Evolutionary conservation across 2,113 vertebrate genomes (phyloP).

Genomic region (Poeciliopsis prolifica): DNA sequence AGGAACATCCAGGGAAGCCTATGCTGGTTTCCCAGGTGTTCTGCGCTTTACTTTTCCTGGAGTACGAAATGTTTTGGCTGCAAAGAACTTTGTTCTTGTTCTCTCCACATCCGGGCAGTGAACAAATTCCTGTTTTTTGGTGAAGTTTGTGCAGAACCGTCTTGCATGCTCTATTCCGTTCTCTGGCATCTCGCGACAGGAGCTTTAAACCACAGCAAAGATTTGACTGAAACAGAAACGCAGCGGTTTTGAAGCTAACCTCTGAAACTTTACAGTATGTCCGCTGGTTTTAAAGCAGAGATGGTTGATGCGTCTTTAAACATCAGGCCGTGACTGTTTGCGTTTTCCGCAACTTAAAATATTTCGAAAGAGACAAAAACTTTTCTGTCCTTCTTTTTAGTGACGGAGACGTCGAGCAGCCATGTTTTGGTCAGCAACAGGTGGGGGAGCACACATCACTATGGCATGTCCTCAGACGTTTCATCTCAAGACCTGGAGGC

Average conservation of each 20-base stretch:
- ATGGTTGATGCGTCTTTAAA: not conserved
- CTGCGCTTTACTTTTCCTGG: not conserved
- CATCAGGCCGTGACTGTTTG: not conserved
- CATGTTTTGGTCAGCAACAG: not conserved
- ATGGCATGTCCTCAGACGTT: not conserved
- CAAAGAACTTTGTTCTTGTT: not conserved
- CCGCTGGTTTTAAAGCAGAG: not conserved
- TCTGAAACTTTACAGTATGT: too few species aligned
- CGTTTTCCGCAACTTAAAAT: not conserved
- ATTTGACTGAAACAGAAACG: not conserved
- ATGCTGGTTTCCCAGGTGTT: not conserved
- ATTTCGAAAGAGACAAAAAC: not conserved
- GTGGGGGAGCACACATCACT: not conserved
- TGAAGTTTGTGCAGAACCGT: too few species aligned
- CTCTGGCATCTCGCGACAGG: not conserved
- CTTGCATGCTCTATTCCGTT: not conserved
- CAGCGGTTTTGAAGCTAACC: not conserved
- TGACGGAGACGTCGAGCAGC: not conserved
- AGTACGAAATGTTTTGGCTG: too few species aligned
- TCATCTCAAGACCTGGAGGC: not conserved
- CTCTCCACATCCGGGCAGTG: not conserved
- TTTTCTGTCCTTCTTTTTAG: not conserved
- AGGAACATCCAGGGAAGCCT: too few species aligned
- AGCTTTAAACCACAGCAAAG: not conserved
- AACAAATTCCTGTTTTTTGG: not conserved